Evolutionary conservation across 2,797 vertebrate species (phyloP), one percentile per base, ranked within the genome.

Genomic region (Rhabdomys pumilio): DNA sequence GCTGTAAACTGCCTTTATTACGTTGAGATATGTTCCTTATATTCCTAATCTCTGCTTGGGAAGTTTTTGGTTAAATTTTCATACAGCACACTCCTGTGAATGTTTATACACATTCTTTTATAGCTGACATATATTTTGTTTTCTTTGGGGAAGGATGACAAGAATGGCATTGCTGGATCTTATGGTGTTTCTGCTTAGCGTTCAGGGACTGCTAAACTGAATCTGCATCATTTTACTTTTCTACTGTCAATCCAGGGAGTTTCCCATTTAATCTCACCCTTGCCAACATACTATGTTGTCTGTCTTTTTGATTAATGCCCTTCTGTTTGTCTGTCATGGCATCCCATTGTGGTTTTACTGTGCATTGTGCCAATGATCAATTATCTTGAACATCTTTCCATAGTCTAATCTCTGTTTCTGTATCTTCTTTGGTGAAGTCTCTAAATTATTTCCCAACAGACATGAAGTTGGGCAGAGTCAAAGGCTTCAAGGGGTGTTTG

Each of bases 71-170:
- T 85, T 79, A 67, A n/a, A 75, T 2, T 53, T 26, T 57, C 67
- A 7, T 73, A 31, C 59, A 61, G 67, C 83, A 93, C 9, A 29
- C 34, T 89, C 22, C 55, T 41, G 20, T 59, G 69, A 91, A 72
- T 26, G 59, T 38, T 86, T 38, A 50, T 38, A 80, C 61, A 14
- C 65, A 13, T 17, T 14, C 53, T 73, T 76, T 87, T 89, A 75
- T 69, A 20, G 31, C 53, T n/a, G 47, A 69, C 22, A 12, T 14
- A 47, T 72, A 31, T 76, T 89, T 95, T 93, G 57, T 11, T 87
- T 90, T 94, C 73, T 94, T 73, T 92, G 72, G 14, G 85, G 69
- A 96, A 90, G 69, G 85, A 67, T 93, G 75, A 67, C 57, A 80
- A 38, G 61, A 82, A 19, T 31, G 41, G 63, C 61, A 61, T 87